Conservation (phyloP, 2,797 vertebrate species). For the Scarus forsteni region DNA sequence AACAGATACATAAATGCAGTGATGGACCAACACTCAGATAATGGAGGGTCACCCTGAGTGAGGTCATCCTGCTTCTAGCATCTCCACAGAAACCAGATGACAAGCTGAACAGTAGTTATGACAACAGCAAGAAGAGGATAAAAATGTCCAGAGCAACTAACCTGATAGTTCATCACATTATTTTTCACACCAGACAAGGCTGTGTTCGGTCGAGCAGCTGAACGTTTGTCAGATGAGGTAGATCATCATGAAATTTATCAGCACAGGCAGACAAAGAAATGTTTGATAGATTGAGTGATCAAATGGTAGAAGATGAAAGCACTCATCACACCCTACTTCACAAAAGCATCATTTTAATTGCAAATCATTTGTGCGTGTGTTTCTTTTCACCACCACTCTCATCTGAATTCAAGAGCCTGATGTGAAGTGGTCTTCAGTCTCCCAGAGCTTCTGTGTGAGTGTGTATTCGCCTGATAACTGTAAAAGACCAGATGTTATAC, state of each 20-base stretch:
- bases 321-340: slow-evolving; percentile 67
- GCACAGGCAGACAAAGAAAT: neutral
- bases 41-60: slow-evolving; percentile 22
- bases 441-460: slow-evolving; percentile 39
- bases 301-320: slow-evolving; percentile 52
- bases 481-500: too few species aligned
- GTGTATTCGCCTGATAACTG: slow-evolving; percentile 40
- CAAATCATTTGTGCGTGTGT: slow-evolving; percentile 53
- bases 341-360: slow-evolving; percentile 68
- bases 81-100: slow-evolving; percentile 59
- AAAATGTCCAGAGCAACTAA: slow-evolving; percentile 31
- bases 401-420: slow-evolving; percentile 77
- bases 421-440: slow-evolving; percentile 76
- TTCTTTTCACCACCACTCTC: slow-evolving; percentile 56
- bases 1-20: neutral
- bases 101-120: slow-evolving; percentile 36
- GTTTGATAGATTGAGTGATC: slow-evolving; percentile 25
- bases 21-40: slow-evolving; percentile 19
- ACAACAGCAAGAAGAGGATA: slow-evolving; percentile 6
- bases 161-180: slow-evolving; percentile 45
- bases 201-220: neutral
- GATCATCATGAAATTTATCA: neutral
- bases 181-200: slow-evolving; percentile 3
- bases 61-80: slow-evolving; percentile 34
- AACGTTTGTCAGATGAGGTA: neutral